These are phyloP conservation scores for Xenopus laevis DNA, from an alignment of 2,113 vertebrate genomes.

Conservation along the genomic window DNA sequence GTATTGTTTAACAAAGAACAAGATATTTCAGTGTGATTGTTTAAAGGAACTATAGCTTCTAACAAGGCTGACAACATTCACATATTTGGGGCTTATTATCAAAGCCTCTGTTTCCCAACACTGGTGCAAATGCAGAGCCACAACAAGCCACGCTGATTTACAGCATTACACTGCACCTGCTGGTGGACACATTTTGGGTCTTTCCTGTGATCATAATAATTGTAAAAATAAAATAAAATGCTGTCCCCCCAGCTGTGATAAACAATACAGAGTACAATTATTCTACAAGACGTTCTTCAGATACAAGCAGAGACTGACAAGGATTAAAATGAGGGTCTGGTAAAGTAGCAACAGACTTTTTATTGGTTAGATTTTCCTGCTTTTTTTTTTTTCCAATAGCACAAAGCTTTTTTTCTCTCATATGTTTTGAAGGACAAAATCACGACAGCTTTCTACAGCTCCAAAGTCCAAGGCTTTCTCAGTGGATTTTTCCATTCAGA, in stretches of 20 bases:
- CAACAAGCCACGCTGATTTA: constrained; percentile 19
- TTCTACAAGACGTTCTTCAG: neutral
- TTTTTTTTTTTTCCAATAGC: neutral
- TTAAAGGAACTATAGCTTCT: constrained; percentile 13
- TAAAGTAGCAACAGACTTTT: neutral
- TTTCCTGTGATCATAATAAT: neutral
- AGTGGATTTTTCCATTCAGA: neutral
- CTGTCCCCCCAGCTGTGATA: constrained; percentile 6
- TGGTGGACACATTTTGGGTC: constrained; percentile 2
- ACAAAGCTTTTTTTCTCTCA: neutral
- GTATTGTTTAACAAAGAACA: constrained; percentile 26
- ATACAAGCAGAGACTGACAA: neutral
- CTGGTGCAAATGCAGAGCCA: neutral
- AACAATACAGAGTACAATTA: constrained; percentile 16
- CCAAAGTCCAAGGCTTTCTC: neutral
- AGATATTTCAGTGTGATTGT: constrained; percentile 25
- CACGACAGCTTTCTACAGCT: neutral
- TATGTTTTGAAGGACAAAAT: neutral
- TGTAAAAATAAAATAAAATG: neutral
- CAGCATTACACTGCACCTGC: neutral
- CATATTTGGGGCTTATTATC: constrained; percentile 2
- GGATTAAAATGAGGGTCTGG: neutral
- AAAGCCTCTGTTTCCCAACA: neutral
- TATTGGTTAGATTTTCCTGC: neutral
- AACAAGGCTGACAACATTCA: constrained; percentile 6